Conservation (phyloP, 2,113 vertebrate genomes). For the Thunnus thynnus region DNA sequence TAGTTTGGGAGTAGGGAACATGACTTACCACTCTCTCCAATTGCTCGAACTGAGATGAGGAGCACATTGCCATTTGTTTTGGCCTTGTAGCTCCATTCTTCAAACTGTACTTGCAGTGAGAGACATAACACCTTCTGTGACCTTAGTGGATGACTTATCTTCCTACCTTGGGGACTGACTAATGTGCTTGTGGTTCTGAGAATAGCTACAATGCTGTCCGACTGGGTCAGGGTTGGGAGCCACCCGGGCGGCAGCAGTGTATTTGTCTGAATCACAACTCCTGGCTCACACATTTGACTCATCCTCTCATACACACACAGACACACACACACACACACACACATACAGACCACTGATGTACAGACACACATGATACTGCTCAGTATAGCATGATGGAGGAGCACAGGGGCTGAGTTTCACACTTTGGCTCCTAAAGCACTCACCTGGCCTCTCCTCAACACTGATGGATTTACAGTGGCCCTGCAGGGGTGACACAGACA, state of each 20-base stretch:
- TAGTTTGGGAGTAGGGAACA: slow-evolving; percentile 44
- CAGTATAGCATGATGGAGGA: slow-evolving; percentile 76
- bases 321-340: slow-evolving; percentile 11
- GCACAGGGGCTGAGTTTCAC: slow-evolving; percentile 71
- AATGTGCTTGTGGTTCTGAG: slow-evolving; percentile 72
- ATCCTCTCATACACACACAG: slow-evolving; percentile 19
- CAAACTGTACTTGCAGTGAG: slow-evolving; percentile 68
- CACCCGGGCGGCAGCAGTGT: slow-evolving; percentile 23
- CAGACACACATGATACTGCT: slow-evolving; percentile 43
- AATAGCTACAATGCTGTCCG: slow-evolving; percentile 62
- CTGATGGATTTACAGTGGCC: slow-evolving; percentile 73
- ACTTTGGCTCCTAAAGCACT: slow-evolving; percentile 74
- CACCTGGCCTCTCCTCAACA: slow-evolving; percentile 64
- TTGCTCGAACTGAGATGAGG: slow-evolving; percentile 36
- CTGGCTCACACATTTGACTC: slow-evolving; percentile 48
- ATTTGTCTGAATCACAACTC: slow-evolving; percentile 78
- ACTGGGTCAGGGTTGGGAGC: slow-evolving; percentile 52
- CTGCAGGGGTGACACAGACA: slow-evolving; percentile 34
- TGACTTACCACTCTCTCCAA: slow-evolving; percentile 35
- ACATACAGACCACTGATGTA: slow-evolving; percentile 16
- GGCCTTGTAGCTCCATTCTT: slow-evolving; percentile 64
- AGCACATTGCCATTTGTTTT: slow-evolving; percentile 52
- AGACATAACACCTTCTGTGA: slow-evolving; percentile 72
- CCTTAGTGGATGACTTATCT: slow-evolving; percentile 75
- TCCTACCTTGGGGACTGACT: slow-evolving; percentile 73